phyloP scores from a whole-genome alignment of 2,113 vertebrate genomes.

The Channa argus region DNA sequence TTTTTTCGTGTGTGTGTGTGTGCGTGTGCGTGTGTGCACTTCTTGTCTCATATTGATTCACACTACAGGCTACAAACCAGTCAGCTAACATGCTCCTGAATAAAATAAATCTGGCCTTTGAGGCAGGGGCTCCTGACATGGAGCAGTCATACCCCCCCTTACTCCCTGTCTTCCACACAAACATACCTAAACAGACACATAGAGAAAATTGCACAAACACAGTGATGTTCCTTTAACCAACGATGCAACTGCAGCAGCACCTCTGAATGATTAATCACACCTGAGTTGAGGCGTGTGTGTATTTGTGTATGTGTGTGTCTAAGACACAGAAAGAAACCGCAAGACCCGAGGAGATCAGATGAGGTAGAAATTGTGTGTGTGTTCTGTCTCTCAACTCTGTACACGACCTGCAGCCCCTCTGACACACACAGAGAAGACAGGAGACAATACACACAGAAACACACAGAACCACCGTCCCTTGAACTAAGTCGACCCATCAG shows the following conservation, averaged over 20 bases:
- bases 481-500: slow-evolving; percentile 2
- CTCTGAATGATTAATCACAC: slow-evolving; percentile 59
- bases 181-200: not conserved
- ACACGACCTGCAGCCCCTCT: slow-evolving; percentile 2
- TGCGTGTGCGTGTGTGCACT: not conserved
- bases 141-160: slow-evolving; percentile 63
- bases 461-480: not conserved
- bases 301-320: slow-evolving; percentile 5
- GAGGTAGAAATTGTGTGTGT: slow-evolving; percentile 13
- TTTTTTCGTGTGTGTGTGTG: slow-evolving; percentile 9
- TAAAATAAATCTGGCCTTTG: slow-evolving; percentile 69
- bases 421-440: not conserved
- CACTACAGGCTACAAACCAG: slow-evolving; percentile 63
- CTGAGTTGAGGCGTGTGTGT: slow-evolving; percentile 18
- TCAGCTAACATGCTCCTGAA: slow-evolving; percentile 62
- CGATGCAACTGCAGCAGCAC: slow-evolving; percentile 12
- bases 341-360: not conserved
- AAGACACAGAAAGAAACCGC: no score
- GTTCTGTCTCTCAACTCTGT: slow-evolving; percentile 19
- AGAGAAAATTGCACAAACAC: slow-evolving; percentile 10
- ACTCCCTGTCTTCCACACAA: slow-evolving; percentile 23
- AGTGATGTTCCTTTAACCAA: slow-evolving; percentile 29
- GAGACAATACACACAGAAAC: slow-evolving; percentile 2
- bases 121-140: slow-evolving; percentile 64
- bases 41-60: slow-evolving; percentile 67